Percentiles rank a stretch among this genome's conserved stretches.
Conservation (phyloP, 2,113 vertebrate species). For the Melanocharis versteri region DNA sequence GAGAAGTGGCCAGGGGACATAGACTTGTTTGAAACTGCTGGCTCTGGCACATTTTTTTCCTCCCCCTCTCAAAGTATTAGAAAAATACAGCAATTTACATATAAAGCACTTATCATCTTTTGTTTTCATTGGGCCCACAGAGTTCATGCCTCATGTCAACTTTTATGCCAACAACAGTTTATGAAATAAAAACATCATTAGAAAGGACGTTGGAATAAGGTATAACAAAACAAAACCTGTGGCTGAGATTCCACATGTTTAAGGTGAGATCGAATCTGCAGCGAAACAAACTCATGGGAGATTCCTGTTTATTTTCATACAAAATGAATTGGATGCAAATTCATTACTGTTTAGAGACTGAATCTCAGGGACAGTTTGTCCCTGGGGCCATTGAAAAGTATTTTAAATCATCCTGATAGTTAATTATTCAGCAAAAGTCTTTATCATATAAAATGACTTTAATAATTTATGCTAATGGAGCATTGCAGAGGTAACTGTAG, state of each 20-base stretch:
- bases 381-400: constrained; percentile 16
- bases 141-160: not conserved
- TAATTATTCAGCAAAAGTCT: constrained; percentile 39
- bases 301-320: constrained; percentile 25
- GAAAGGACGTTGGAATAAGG: not conserved
- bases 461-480: constrained; percentile 33
- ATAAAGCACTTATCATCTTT: not conserved
- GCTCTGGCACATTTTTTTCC: not conserved
- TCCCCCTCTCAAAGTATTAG: not conserved
- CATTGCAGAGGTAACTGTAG: not conserved
- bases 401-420: constrained; percentile 8
- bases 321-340: constrained; percentile 48
- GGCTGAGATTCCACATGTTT: not conserved
- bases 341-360: not conserved
- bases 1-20: not conserved
- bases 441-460: constrained; percentile 13
- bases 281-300: not conserved
- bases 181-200: not conserved
- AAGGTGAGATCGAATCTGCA: not conserved
- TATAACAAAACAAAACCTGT: not conserved
- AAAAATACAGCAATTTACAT: not conserved
- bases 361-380: constrained; percentile 38
- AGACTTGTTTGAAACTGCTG: not conserved
- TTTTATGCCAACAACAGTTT: not conserved
- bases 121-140: not conserved